Evolutionary conservation across 30 jellyfish, hydroid and myxozoan species (phyloP), one percentile per base, ranked within the genome.

Genomic region (Aurelia sp.): DNA sequence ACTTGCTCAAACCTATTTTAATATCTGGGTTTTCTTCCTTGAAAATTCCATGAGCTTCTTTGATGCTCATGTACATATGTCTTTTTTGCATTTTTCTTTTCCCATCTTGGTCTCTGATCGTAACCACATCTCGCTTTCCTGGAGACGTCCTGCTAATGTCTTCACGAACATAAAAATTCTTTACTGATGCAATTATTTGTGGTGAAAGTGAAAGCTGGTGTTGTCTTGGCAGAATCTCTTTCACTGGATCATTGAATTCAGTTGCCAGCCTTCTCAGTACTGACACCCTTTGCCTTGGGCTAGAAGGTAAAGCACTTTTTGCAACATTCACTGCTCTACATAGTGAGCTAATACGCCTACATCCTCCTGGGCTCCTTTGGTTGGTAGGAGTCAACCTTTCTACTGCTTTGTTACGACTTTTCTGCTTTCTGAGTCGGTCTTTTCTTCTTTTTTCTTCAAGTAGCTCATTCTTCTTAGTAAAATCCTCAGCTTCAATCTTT

Each of bases 41-140:
- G 78, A 61, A 86, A 8, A 65, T 19, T 17, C 60, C 19, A 55
- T 86, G 73, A 1, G 85, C 77, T 27, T 86, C 95, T 62, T 52
- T 74, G 58, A 86, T 31, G 64, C 85, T 76, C 57, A 63, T 22
- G 33, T 61, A 63, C 69, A 86, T 81, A 22, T 86, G 95, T 30
- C 95, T 61, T 37, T 86, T 75, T 57, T 76, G 84, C 20, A 61
- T 41, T 51, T 74, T 74, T 37, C 30, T 21, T 30, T 86, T 76
- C 53, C 84, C 75, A 22, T 75, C 41, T 64, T 86, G 30, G 55
- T 44, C 27, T 66, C 90, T 74, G 15, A 67, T 85, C 3, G 90
- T 75, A 11, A 86, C 67, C 11, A 30, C 61, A 57, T 86, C 90
- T 55, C 95, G 41, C 62, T 86, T 86, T 76, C 95, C 95, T 58